Base-by-base conservation (phyloP, 2,888 invertebrate species). In the Disparrhopalites patrizii region DNA sequence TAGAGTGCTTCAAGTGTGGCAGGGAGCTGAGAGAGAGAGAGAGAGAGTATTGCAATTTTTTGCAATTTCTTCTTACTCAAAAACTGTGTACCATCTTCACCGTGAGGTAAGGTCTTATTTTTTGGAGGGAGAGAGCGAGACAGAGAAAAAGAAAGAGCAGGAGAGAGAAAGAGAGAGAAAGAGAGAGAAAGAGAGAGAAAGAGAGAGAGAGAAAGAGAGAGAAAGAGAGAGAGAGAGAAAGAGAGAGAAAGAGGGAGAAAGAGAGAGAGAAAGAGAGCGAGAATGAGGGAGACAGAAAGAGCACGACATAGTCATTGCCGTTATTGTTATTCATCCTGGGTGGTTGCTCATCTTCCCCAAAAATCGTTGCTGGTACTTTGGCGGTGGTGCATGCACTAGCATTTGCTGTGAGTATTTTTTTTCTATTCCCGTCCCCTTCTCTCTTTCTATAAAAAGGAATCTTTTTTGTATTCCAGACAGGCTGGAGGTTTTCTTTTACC, bases 231-330 rank as follows among this genome's bases (percentile, higher is more conserved):
- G 8, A 10, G 28, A 25, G 10, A 52, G 27, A 18, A 31, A 54
- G 30, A 54, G 31, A 28, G 31, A 54, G 36, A 55, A 55, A 30
- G 54, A 15, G 30, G 30, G 54, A n/a, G 31, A 54, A 47, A 40
- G 4, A 20, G 43, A 15, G 23, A 13, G 23, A 47, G 47, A 18
- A 47, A 47, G 31, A n/a, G n/a, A 30, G 30, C 27, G 3, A 30
- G n/a, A 15, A 1, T 28, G 30, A 54, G 25, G 31, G 27, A 25
- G 54, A 31, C 13, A 23, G 23, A 50, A 18, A 5, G 54, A 15
- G 25, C 57, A 57, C 18, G 57, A 57, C 57, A 57, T 40, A 57
- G 54, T 25, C 57, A 57, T 57, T 57, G 57, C 27, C 57, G 40
- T 40, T 40, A 57, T 57, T 57, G 38, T 57, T 57, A 57, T 57